A percentile compares a stretch with the other conserved stretches of the same genome.
phyloP scores from a whole-genome alignment of 2,888 invertebrate species.

The Copidosoma aretas region DNA sequence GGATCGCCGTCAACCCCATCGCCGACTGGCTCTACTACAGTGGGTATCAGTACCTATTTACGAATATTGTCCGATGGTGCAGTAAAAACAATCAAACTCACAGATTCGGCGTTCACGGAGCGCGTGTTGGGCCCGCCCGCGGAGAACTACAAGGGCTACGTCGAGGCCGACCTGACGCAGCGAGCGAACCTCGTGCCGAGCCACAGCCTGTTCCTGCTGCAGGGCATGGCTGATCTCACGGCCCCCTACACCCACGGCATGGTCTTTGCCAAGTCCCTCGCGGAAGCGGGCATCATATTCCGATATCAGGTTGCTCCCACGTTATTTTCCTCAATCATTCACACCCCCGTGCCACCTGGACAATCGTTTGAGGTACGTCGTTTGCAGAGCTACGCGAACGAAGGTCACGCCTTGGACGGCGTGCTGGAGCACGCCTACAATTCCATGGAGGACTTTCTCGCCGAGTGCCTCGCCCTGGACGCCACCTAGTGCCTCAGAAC shows the following conservation, averaged over 20 bases:
- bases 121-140: conserved; percentile 86
- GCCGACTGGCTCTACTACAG: conserved; percentile 96
- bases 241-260: conserved; percentile 94
- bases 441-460: conserved; percentile 92
- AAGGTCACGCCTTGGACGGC: conserved; percentile 84
- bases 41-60: conserved; percentile 69
- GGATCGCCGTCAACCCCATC: conserved; percentile 92
- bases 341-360: too few relatives aligned
- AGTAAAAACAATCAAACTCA: too few relatives aligned
- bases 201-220: conserved; percentile 86
- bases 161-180: conserved; percentile 89
- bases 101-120: conserved; percentile 96
- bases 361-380: not conserved
- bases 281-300: conserved; percentile 87
- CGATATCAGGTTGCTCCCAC: conserved; percentile 79
- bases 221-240: conserved; percentile 90
- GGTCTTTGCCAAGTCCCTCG: conserved; percentile 85
- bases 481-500: conserved; percentile 65
- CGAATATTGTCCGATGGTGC: too few relatives aligned
- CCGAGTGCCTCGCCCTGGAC: conserved; percentile 88
- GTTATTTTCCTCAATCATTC: too few relatives aligned
- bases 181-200: conserved; percentile 87
- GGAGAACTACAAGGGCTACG: conserved; percentile 89
- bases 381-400: conserved; percentile 86
- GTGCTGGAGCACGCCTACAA: conserved; percentile 90